A percentile compares a stretch with the other conserved stretches of the same genome.
Conservation (phyloP, 2,888 invertebrate genomes). For the Sthenelais limicola region DNA sequence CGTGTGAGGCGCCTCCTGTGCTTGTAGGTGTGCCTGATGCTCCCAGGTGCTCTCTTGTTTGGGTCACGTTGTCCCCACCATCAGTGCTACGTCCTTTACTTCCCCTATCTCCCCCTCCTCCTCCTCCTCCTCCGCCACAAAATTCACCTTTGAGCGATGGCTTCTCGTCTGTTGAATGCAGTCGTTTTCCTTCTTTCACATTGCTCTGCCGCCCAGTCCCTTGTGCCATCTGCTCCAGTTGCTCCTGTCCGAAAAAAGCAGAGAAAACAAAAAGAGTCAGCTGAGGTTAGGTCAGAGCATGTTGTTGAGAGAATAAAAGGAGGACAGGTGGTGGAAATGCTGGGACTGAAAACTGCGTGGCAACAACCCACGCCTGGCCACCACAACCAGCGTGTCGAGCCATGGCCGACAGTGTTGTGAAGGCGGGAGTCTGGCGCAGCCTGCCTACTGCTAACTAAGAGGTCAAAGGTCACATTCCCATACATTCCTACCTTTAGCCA, state of each 20-base stretch:
- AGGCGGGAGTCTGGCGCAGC: neutral
- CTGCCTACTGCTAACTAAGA: neutral
- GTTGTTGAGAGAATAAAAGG: neutral
- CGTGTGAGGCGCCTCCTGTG: neutral
- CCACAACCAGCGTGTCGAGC: neutral
- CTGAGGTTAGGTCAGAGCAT: neutral
- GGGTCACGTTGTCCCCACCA: neutral
- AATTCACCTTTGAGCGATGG: constrained; percentile 26
- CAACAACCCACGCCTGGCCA: neutral
- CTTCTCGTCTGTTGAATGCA: constrained; percentile 34
- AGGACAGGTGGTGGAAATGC: neutral
- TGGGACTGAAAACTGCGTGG: neutral
- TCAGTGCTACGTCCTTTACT: neutral
- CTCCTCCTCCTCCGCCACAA: constrained; percentile 4
- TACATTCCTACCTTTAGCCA: constrained; percentile 27
- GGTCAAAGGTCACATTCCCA: constrained; percentile 22
- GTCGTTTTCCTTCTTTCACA: constrained; percentile 8
- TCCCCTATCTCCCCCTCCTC: neutral
- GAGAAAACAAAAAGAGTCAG: constrained; percentile 1
- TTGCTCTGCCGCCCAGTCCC: constrained; percentile 27
- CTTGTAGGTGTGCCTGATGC: constrained; percentile 15
- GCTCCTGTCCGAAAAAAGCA: constrained; percentile 34
- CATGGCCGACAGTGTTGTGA: constrained; percentile 21
- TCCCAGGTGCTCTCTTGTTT: constrained; percentile 26
- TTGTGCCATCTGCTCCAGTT: constrained; percentile 43